Conservation (phyloP, 2,113 vertebrate species). For the Centropristis striata region DNA sequence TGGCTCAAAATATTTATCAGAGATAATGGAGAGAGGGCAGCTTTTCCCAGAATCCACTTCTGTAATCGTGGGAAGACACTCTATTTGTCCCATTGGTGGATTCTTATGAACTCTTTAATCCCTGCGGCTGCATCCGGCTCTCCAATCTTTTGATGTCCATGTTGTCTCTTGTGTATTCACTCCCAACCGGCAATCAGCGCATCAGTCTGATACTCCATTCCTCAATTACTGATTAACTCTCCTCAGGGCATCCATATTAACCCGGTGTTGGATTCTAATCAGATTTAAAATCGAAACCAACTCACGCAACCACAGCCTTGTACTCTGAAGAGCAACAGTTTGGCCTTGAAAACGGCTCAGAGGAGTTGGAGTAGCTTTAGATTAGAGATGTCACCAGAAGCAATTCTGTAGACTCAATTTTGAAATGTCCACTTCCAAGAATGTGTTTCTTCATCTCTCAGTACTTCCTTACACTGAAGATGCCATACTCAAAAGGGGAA, state of each 20-base stretch:
- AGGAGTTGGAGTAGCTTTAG: neutral
- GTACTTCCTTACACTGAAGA: too few relatives aligned
- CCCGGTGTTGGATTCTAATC: neutral
- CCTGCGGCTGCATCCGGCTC: neutral
- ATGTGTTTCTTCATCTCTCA: too few relatives aligned
- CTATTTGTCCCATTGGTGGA: neutral
- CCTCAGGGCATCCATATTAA: neutral
- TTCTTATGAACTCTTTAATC: neutral
- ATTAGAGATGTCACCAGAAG: too few relatives aligned
- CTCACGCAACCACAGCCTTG: neutral
- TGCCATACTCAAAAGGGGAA: too few relatives aligned
- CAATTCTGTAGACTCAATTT: too few relatives aligned
- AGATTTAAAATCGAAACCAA: neutral
- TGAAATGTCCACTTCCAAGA: too few relatives aligned
- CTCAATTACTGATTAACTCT: neutral
- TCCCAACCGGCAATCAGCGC: neutral
- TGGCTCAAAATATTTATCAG: neutral
- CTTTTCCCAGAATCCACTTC: neutral
- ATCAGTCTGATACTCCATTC: neutral
- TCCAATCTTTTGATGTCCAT: neutral
- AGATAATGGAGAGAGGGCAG: neutral
- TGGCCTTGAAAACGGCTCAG: neutral
- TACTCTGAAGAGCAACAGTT: neutral
- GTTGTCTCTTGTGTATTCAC: slow-evolving; percentile 1
- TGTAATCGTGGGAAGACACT: neutral